Evolutionary conservation across 2,888 invertebrate genomes (phyloP), one percentile per base, ranked within the genome.

Genomic region (Cephalotes varians): DNA sequence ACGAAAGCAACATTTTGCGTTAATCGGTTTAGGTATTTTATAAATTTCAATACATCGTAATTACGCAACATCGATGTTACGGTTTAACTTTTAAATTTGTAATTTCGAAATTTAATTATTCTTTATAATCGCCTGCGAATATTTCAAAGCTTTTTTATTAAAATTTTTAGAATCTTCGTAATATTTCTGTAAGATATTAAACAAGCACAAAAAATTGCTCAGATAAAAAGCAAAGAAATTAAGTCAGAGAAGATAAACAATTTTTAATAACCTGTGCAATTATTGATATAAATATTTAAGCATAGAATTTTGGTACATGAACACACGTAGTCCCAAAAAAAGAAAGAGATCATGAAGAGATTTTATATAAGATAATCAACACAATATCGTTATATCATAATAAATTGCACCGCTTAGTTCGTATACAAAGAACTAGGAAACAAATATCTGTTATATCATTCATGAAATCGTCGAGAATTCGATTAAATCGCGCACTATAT

Each of bases 21-120:
- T 65, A 51, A 76, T 76, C 49, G 49, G 25, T 31, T 65, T 28
- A 51, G 51, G 28, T 51, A 51, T 51, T 51, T 40, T 37, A 76
- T 21, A 65, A 64, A 65, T 76, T 65, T 51, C 37, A 10, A 37
- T 73, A 15, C 34, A 49, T n/a, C 9, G 12, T 5, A 34, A 12
- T 37, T 49, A 34, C 18, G 9, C 25, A 15, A 21, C 7, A 64
- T 31, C n/a, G 58, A 44, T 47, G 49, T 21, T 25, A 34, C 12
- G 18, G 34, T 37, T 64, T 37, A 40, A 76, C 37, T 34, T 49
- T 65, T 37, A 40, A 76, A 76, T 51, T 12, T 21, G 25, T 37
- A 51, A 74, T 64, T 64, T 49, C 12, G 2, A 54, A 74, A 34
- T 64, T 64, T 37, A 34, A 76, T 65, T 51, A 51, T 4, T 44